Conservation (phyloP, 2,888 invertebrate genomes). For the Pachymerium ferrugineum region DNA sequence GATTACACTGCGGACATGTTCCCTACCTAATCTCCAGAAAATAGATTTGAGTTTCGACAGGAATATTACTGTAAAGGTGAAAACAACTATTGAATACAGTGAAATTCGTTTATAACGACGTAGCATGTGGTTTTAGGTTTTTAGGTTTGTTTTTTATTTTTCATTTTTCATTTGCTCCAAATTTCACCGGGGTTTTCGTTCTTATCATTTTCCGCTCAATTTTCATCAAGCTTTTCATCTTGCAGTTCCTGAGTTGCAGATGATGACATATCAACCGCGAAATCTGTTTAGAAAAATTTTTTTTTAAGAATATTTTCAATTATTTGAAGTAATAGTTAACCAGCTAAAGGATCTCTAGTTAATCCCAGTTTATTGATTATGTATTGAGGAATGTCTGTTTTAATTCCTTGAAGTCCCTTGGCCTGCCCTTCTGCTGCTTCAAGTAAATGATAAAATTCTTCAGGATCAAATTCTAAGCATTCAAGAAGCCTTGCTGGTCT, state of each 20-base stretch:
- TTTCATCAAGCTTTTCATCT: conserved; percentile 33
- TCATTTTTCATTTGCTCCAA: no score
- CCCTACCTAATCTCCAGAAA: no score
- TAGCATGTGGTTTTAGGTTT: no score
- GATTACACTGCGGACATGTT: no score
- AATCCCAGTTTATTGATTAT: conserved; percentile 95
- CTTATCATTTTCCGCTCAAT: neutral
- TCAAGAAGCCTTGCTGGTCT: conserved; percentile 92
- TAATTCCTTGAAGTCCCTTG: conserved; percentile 71
- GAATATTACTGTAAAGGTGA: no score
- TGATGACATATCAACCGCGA: neutral
- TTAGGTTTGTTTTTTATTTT: no score
- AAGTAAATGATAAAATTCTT: conserved; percentile 92
- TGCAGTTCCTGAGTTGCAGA: neutral
- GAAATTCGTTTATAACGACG: no score
- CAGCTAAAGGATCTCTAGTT: conserved; percentile 88
- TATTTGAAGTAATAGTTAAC: conserved; percentile 42
- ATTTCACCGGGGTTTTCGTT: conserved; percentile 58
- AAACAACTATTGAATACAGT: no score
- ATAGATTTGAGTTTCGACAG: no score
- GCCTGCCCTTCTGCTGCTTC: conserved; percentile 95
- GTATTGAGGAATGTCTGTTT: conserved; percentile 94
- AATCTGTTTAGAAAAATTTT: conserved; percentile 25
- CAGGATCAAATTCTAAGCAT: conserved; percentile 98
- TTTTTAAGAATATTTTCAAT: neutral